Evolutionary conservation across 1,140 invertebrate genomes (phyloP), one percentile per base, ranked within the genome.

Genomic region (Micrasema longulum): DNA sequence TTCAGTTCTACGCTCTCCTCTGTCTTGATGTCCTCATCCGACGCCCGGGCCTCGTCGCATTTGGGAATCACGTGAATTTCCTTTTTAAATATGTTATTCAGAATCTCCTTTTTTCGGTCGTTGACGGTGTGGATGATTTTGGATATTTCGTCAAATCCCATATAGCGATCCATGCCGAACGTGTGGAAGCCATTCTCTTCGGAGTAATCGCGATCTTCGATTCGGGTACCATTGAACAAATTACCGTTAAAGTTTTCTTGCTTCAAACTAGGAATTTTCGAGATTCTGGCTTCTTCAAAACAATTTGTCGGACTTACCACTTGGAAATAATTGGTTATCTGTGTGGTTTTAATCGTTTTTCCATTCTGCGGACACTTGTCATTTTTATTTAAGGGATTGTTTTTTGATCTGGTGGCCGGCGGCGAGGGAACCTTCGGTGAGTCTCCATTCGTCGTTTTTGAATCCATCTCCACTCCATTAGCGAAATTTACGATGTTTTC

Each of bases 271-370:
- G 53, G 53, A 0, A 57, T 14, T 35, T 57, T 57, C 14, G 53
- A 35, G 26, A 57, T 57, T 57, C 53, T 31, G 0, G 53, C 12
- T 3, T 71, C 23, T 35, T 65, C 45, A n/a, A 70, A 71, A 14
- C 69, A 60, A 16, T 71, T 69, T 0, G 35, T 52, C 23, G 73
- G 45, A 26, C 69, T 67, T 20, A 75, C 69, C 12, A 75, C 65
- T 11, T 75, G 73, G 57, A 76, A 76, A n/a, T 76, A 76, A 47
- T 67, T 76, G 45, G 74, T 76, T n/a, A 76, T 76, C 10, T 76
- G 71, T 1, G 47, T 47, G 47, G 52, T 70, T 62, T 67, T 70
- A 2, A 20, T 35, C 0, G 67, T 12, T n/a, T 70, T 36, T 4
- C 18, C 60, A 20, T 26, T 63, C 35, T 63, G 63, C 7, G 55